Percentiles rank a stretch among this genome's conserved stretches.
These are phyloP conservation scores for Heptranchias perlo DNA, from an alignment of 2,113 vertebrate species.

Conservation along the genomic window DNA sequence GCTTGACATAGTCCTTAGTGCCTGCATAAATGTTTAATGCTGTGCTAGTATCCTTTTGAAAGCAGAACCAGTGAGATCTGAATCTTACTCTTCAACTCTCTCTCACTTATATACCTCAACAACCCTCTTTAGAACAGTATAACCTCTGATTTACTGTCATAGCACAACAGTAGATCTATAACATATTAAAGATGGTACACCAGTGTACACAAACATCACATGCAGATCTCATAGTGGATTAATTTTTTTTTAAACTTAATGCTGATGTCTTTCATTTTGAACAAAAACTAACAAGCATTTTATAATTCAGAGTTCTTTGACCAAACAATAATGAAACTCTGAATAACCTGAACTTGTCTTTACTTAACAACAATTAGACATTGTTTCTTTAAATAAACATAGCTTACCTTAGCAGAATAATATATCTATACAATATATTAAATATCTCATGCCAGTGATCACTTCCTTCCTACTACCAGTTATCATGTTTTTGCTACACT, in stretches of 20 bases:
- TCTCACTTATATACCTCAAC: background rate
- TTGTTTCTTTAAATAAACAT: background rate
- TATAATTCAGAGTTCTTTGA: background rate
- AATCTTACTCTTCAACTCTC: background rate
- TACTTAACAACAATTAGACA: background rate
- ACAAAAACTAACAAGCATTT: background rate
- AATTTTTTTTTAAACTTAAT: background rate
- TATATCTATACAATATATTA: background rate
- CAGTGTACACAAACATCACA: background rate
- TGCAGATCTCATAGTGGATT: background rate
- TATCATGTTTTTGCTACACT: too few species aligned
- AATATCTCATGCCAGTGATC: too few species aligned
- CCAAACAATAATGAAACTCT: background rate
- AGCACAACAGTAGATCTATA: background rate
- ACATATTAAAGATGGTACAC: background rate
- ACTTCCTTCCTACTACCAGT: too few species aligned
- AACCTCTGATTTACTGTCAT: background rate
- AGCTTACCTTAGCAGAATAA: background rate
- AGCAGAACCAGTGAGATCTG: background rate
- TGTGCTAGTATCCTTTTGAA: background rate
- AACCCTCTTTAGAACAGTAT: background rate
- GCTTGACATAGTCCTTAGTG: background rate
- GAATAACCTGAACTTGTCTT: background rate
- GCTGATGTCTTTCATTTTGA: background rate
- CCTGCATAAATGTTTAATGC: too few species aligned